Evolutionary conservation across 2,797 vertebrate species (phyloP), one percentile per base, ranked within the genome.

Genomic region (Enteromius paludinosus): DNA sequence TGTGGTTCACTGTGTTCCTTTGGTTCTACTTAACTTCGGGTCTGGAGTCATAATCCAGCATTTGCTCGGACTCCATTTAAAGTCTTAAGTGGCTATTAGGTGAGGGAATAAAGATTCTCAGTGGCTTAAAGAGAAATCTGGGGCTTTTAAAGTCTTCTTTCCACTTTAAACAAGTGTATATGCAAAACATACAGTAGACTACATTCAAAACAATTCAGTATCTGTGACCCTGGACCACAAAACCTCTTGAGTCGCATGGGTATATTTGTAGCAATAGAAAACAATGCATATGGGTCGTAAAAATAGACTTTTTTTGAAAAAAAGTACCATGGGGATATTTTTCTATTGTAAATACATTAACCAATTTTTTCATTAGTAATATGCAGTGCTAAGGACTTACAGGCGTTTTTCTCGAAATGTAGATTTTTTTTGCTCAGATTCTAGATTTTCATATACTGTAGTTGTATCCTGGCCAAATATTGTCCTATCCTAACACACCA

Each of bases 1-100:
- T 78, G 43, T 78, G 33, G 59, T 65, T 77, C 75, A 65, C 74
- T 66, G 59, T 75, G 84, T 78, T 6, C 70, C 52, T 82, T 61
- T 85, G 49, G n/a, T 78, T 78, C 23, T 52, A 73, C 30, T 78
- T 81, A 74, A 28, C 2, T 4, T 65, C 59, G 41, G 30, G 17
- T 41, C 59, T 73, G 23, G 30, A 73, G 33, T 66, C 70, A 74
- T 41, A 54, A 65, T 74, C 45, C 70, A 81, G 70, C 23, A 0
- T 52, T 68, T 59, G 38, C 74, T 61, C 30, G 9, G 64, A 62
- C 71, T 81, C 59, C 15, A 59, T 69, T 35, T 68, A 76, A 9
- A 23, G 54, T 30, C 56, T 71, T 76, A 54, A 69, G 65, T 70
- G 47, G 54, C 73, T 72, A 56, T 81, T 81, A 81, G 62, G 64